Evolutionary conservation across 1,140 invertebrate genomes (phyloP).

Genomic region (Reticulitermes speratus): DNA sequence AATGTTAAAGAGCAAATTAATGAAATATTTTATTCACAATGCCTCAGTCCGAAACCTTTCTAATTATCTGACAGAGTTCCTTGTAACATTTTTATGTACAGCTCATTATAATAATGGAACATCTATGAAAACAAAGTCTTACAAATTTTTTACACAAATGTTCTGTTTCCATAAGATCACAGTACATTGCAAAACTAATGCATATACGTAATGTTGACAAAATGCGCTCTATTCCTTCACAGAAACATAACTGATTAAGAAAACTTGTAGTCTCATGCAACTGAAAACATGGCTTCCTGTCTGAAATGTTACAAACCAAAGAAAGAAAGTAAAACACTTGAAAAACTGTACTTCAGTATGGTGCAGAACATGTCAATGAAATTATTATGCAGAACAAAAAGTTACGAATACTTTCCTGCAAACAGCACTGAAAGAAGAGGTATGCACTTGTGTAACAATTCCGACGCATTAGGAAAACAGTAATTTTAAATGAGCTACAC

Average conservation of each 20-base stretch:
- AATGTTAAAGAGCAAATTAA: neutral
- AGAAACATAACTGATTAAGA: neutral
- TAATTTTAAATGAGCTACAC: neutral
- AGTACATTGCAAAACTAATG: neutral
- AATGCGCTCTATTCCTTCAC: neutral
- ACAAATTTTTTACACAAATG: neutral
- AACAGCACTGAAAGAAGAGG: too few species aligned
- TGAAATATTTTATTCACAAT: neutral
- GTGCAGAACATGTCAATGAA: neutral
- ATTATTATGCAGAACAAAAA: neutral
- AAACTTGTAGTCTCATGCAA: neutral
- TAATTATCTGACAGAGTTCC: neutral
- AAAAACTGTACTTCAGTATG: neutral
- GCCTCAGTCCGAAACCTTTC: conserved; percentile 9
- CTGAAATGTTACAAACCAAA: neutral
- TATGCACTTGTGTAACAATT: too few species aligned
- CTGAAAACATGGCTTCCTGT: neutral
- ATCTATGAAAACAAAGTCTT: conserved; percentile 15
- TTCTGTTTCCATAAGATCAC: neutral
- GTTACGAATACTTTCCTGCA: too few species aligned
- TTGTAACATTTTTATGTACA: neutral
- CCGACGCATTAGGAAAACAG: too few species aligned
- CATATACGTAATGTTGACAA: neutral
- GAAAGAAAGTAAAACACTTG: neutral
- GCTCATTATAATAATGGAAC: conserved; percentile 4